Evolutionary conservation across 2,888 invertebrate species (phyloP), one percentile per base, ranked within the genome.

Genomic region (Catocala fraxini): DNA sequence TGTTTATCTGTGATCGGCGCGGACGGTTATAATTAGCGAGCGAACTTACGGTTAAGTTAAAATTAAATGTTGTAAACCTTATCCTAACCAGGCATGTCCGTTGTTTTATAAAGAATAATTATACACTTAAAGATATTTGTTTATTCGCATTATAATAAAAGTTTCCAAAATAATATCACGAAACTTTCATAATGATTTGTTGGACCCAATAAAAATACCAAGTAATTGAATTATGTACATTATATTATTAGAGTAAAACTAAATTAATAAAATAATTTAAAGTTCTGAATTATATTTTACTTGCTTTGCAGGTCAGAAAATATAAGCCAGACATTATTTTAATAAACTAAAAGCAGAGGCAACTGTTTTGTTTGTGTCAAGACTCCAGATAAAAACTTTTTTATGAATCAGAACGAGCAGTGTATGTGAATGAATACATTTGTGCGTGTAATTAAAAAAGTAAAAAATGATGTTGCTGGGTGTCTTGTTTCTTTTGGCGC

Each of bases 391-490:
- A 0, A 45, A 56, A 62, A 51, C 33, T 54, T 52, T 55, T 56
- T 56, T 13, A 35, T 74, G 42, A 63, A 15, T 46, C 52, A 59
- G 51, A 66, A 62, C 10, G 41, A 51, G 51, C 61, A 48, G 68
- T 75, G 63, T 48, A 13, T 57, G 61, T 64, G 59, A 55, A 47
- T 39, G 13, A 42, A 45, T 46, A 42, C 47, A 33, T 41, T 52
- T 48, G 61, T 56, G 57, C 4, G 10, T 39, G 55, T 43, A 15
- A 46, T 59, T 56, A 63, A 56, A 49, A 66, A 61, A 41, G 42
- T 45, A 47, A 75, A 60, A n/a, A 57, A 83, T 83, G 82, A 48
- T 68, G 59, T 69, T 70, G 69, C 46, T 80, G 47, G 70, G 55
- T 53, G 58, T 82, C 52, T 33, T 79, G 1, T 49, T 79, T 13